A percentile compares a stretch with the other conserved stretches of the same genome.
phyloP scores from a whole-genome alignment of 1,140 invertebrate species.

The Drosophila ironensis region DNA sequence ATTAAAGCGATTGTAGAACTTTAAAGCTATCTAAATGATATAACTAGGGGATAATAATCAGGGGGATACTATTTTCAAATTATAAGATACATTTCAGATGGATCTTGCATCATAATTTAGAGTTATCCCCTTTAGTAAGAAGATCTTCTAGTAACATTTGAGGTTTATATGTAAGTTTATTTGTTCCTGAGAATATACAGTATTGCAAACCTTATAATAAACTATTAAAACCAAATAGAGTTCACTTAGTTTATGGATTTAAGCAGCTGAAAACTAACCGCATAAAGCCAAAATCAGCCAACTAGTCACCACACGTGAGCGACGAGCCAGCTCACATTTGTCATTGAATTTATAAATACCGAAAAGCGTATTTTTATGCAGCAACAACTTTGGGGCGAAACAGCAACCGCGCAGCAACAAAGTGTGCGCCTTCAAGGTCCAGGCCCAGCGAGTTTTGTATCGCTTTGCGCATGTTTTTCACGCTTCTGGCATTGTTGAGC shows the following conservation, averaged over 20 bases:
- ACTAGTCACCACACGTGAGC: background rate
- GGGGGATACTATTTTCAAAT: background rate
- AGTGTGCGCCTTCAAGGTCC: slow-evolving; percentile 37
- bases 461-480: slow-evolving; percentile 15
- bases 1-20: no score
- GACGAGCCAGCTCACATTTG: no score
- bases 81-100: no score
- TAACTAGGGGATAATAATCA: no score
- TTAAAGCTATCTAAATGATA: no score
- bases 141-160: no score
- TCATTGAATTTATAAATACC: slow-evolving; percentile 59
- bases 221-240: background rate
- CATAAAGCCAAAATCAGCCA: background rate
- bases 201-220: background rate
- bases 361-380: slow-evolving; percentile 28
- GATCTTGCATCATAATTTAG: no score
- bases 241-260: background rate
- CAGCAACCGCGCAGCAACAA: slow-evolving; percentile 5
- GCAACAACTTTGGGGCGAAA: slow-evolving; percentile 6
- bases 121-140: no score
- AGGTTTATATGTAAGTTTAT: no score
- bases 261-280: background rate
- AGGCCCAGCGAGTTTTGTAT: slow-evolving; percentile 19
- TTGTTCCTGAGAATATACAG: no score
- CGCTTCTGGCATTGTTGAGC: slow-evolving; percentile 52